These are phyloP conservation scores for Copidosoma aretas DNA, from an alignment of 2,888 invertebrate species.

Conservation along the genomic window DNA sequence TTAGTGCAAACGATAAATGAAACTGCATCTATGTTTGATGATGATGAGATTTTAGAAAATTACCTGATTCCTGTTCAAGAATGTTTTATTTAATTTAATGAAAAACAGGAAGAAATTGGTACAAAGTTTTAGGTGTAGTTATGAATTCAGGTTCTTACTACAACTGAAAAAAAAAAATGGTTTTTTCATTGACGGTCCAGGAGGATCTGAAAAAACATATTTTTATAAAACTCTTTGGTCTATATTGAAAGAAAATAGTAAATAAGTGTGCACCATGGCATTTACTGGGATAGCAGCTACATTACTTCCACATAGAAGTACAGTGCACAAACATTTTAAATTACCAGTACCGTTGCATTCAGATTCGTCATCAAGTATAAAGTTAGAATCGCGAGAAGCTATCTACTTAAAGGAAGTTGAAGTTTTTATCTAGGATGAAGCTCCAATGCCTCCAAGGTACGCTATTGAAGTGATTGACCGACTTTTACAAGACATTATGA, in stretches of 20 bases:
- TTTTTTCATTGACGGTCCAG: constrained; percentile 55
- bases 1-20: not conserved
- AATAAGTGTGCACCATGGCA: constrained; percentile 28
- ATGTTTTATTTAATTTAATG: constrained; percentile 19
- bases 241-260: not conserved
- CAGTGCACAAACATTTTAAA: constrained; percentile 1
- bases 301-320: constrained; percentile 18
- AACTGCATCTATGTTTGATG: not conserved
- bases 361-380: constrained; percentile 30
- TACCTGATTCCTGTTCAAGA: constrained; percentile 1
- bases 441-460: constrained; percentile 34
- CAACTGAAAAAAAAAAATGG: constrained; percentile 8
- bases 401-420: constrained; percentile 15
- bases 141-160: not conserved
- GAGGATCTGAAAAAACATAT: constrained; percentile 61
- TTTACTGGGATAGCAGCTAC: constrained; percentile 38
- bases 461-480: constrained; percentile 43
- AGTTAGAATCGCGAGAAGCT: constrained; percentile 16
- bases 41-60: constrained; percentile 4
- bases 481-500: constrained; percentile 44
- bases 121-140: constrained; percentile 15
- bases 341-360: constrained; percentile 8
- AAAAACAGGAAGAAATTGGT: constrained; percentile 27
- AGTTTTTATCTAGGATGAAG: constrained; percentile 37
- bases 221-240: constrained; percentile 48